These are phyloP conservation scores for Austrofundulus limnaeus DNA, from an alignment of 2,113 vertebrate genomes.

Conservation along the genomic window DNA sequence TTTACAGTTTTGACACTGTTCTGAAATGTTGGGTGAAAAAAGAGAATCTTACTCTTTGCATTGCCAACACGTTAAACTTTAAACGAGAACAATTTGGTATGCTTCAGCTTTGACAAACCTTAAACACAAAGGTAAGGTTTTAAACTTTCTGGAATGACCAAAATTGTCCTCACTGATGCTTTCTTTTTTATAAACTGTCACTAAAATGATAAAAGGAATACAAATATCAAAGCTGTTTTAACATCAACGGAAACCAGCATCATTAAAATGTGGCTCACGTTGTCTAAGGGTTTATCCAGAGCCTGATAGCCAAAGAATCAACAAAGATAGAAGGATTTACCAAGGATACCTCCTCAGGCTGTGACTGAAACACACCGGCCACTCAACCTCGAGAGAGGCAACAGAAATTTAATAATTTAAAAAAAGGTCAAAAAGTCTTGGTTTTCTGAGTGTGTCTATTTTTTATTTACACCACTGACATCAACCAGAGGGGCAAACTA, in stretches of 20 bases:
- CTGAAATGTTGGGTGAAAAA: slow-evolving; percentile 45
- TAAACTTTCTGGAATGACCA: neutral
- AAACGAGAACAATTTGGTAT: too few species aligned
- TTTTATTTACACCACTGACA: slow-evolving; percentile 12
- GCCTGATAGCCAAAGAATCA: slow-evolving; percentile 21
- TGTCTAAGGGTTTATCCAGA: slow-evolving; percentile 35
- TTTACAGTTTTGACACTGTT: slow-evolving; percentile 55
- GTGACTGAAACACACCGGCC: slow-evolving; percentile 7
- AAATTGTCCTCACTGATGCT: neutral
- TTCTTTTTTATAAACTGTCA: neutral
- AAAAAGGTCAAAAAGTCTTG: slow-evolving; percentile 3
- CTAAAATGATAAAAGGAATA: too few species aligned
- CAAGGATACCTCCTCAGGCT: slow-evolving; percentile 31
- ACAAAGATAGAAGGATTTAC: slow-evolving; percentile 32
- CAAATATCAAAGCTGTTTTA: neutral
- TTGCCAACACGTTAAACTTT: neutral
- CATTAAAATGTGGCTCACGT: slow-evolving; percentile 32
- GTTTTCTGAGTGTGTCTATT: slow-evolving; percentile 5
- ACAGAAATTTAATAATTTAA: slow-evolving; percentile 51
- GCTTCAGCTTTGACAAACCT: too few species aligned
- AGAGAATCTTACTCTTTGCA: too few species aligned
- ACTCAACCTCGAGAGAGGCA: slow-evolving; percentile 1
- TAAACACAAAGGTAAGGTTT: slow-evolving; percentile 26
- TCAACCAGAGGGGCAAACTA: neutral
- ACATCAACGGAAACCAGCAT: neutral